Percentiles rank a stretch among this genome's conserved stretches.
These are phyloP conservation scores for Grallaria varia DNA, from an alignment of 2,113 vertebrate species.

Conservation along the genomic window DNA sequence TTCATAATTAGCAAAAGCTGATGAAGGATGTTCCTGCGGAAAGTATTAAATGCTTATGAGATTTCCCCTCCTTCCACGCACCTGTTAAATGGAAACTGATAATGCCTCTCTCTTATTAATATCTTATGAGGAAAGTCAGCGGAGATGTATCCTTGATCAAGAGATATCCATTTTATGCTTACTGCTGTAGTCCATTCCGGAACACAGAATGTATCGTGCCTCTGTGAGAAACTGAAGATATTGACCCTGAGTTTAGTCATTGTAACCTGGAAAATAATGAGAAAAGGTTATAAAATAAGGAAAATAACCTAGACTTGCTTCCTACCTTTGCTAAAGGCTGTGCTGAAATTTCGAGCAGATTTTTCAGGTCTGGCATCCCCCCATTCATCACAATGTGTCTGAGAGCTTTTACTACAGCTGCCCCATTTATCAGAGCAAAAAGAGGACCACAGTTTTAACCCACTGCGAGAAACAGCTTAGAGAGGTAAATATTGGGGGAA, in stretches of 20 bases:
- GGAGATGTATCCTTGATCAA: background rate
- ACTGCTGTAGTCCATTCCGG: background rate
- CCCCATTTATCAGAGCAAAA: background rate
- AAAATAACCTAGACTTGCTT: background rate
- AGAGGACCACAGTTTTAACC: background rate
- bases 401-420: background rate
- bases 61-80: conserved; percentile 2
- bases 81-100: conserved; percentile 38
- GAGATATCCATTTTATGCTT: background rate
- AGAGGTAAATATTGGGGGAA: background rate
- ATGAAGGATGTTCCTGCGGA: background rate
- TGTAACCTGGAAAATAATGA: background rate
- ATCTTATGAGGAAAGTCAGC: background rate
- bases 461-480: background rate
- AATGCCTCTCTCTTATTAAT: conserved; percentile 22
- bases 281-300: background rate
- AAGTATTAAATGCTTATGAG: conserved; percentile 31
- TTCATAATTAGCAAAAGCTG: conserved; percentile 3
- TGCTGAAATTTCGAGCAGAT: background rate
- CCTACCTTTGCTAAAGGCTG: background rate
- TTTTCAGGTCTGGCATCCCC: background rate
- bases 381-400: background rate
- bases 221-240: background rate
- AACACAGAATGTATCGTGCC: background rate
- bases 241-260: background rate